Base-by-base conservation (phyloP, 2,888 invertebrate genomes). In the Stratiomys singularior region DNA sequence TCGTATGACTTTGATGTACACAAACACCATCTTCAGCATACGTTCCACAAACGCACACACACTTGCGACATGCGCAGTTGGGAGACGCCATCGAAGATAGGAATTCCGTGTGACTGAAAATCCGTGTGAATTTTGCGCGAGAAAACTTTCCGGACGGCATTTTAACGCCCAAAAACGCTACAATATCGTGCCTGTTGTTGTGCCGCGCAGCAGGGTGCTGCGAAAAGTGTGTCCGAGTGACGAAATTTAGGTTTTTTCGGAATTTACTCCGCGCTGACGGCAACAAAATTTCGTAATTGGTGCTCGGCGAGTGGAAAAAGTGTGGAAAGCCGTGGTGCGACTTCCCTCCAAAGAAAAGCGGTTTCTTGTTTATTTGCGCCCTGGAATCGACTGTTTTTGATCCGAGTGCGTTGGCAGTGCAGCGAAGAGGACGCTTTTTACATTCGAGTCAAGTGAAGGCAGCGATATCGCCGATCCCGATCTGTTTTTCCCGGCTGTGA, bases 81-180 rank as follows among this genome's bases (percentile, higher is more conserved):
- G 81, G 81, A 82, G 83, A 83, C 83, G 83, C 83, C 83, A 83
- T 83, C 82, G 80, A 82, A 80, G 81, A 80, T 80, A 74, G 81
- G 80, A 80, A 81, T 81, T 81, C 78, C 78, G 80, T 72, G 82
- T 82, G 80, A 82, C 81, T 46, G 52, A 66, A 37, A 74, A 74
- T 21, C 21, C 30, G 58, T 58, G 58, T 74, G 21, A 58, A 82
- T 78, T 81, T 82, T 83, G 82, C 81, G 81, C 80, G 80, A 80
- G 80, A 77, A 74, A 77, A 77, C 67, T 74, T 72, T 72, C 46
- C 18, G 67, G 37, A 23, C 56, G 64, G 58, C n/a, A 60, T 56
- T 66, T 66, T 30, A 47, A 67, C 66, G 76, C 56, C 30, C 37
- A 4, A 18, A 27, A 37, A 30, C 15, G 3, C 47, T 25, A 1